Conservation (phyloP, 2,888 invertebrate species). For the Euclidia mi region DNA sequence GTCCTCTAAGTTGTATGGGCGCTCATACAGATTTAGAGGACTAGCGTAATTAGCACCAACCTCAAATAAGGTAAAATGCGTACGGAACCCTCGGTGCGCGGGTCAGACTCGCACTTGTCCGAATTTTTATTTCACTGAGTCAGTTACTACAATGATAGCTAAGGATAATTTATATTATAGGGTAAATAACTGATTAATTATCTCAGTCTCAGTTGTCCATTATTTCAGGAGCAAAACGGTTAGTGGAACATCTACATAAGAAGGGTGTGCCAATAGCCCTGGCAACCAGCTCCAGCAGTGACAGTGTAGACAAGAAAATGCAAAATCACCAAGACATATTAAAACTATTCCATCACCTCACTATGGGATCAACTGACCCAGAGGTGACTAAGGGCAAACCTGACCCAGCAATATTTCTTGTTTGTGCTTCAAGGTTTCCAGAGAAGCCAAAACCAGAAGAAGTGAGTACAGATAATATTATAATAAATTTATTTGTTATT, state of each 20-base stretch:
- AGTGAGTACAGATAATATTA: conserved; percentile 70
- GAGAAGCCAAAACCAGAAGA: conserved; percentile 91
- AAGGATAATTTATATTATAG: too few species aligned
- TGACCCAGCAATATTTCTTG: conserved; percentile 95
- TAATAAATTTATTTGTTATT: not conserved
- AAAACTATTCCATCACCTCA: conserved; percentile 92
- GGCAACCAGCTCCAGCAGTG: conserved; percentile 95
- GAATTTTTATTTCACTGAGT: too few species aligned
- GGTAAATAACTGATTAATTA: too few species aligned
- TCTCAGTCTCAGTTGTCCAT: not conserved
- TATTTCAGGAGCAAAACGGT: conserved; percentile 92
- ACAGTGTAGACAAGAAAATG: conserved; percentile 93
- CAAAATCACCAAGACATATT: conserved; percentile 92
- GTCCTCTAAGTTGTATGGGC: too few species aligned
- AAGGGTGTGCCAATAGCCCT: conserved; percentile 95
- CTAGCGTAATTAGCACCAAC: too few species aligned
- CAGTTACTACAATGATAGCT: too few species aligned
- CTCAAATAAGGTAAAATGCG: too few species aligned
- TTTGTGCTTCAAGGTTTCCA: conserved; percentile 93
- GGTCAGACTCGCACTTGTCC: too few species aligned
- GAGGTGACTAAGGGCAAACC: conserved; percentile 97
- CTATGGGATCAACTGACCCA: conserved; percentile 95
- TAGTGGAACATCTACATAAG: conserved; percentile 93
- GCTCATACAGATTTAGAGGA: too few species aligned
- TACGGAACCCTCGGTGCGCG: too few species aligned